Percentiles rank a stretch among this genome's conserved stretches.
phyloP scores from a whole-genome alignment of 2,888 invertebrate species.

The Napeogenes inachia region DNA sequence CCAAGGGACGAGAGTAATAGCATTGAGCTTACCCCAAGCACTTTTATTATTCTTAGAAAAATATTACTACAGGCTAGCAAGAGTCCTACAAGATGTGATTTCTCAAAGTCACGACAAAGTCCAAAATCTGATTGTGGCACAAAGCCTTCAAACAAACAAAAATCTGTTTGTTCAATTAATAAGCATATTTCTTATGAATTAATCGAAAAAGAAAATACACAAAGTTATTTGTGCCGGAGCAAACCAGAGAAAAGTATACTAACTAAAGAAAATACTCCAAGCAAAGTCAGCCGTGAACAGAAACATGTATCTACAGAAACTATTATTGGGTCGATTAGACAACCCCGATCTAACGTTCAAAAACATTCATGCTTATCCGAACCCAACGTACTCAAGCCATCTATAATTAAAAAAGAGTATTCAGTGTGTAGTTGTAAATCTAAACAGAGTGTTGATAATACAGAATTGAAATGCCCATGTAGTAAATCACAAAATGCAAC shows the following conservation, averaged over 20 bases:
- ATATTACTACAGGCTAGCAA: constrained; percentile 24
- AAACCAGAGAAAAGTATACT: too few species aligned
- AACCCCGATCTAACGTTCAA: neutral
- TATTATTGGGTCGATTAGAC: neutral
- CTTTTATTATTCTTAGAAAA: constrained; percentile 25
- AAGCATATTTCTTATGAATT: too few species aligned
- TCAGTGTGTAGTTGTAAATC: neutral
- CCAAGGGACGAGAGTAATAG: constrained; percentile 14
- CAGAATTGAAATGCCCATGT: constrained; percentile 3
- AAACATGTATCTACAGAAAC: neutral
- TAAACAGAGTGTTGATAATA: neutral
- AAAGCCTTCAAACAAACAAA: too few species aligned
- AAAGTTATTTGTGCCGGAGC: too few species aligned
- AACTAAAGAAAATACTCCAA: too few species aligned
- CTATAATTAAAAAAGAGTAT: neutral
- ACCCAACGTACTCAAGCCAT: neutral
- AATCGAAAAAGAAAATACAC: too few species aligned
- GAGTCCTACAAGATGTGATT: constrained; percentile 10
- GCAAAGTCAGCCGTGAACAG: neutral
- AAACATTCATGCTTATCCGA: neutral
- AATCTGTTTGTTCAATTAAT: too few species aligned
- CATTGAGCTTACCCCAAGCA: constrained; percentile 23
- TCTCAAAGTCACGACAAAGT: neutral
- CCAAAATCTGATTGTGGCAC: neutral
- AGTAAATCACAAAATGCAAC: constrained; percentile 2